Conservation (phyloP, 2,888 invertebrate species). For the Zygogramma bicolorata region DNA sequence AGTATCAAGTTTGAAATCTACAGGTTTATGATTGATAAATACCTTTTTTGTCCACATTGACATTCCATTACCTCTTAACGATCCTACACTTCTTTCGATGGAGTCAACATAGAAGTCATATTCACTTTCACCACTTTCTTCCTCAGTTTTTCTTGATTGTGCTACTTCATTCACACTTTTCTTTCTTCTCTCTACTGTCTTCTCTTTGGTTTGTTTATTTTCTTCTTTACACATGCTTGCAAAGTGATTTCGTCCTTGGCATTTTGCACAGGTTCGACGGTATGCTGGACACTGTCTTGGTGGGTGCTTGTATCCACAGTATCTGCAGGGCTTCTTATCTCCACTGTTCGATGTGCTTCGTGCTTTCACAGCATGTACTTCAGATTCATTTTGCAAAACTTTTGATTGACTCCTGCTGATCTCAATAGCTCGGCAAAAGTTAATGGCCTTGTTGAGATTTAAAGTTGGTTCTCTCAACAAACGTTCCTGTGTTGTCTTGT, state of each 20-base stretch:
- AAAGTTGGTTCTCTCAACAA: conserved; percentile 45
- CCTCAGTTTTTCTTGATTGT: too few species aligned
- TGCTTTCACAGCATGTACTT: not conserved
- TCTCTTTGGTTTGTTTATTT: too few species aligned
- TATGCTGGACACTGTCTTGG: conserved; percentile 7
- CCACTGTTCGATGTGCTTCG: not conserved
- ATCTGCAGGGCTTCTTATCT: not conserved
- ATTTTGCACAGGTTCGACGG: conserved; percentile 19
- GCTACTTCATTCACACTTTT: not conserved
- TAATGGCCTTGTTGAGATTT: conserved; percentile 43
- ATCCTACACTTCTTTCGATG: not conserved
- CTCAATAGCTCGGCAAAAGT: conserved; percentile 45
- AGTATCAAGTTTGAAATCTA: conserved; percentile 5
- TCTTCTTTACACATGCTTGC: too few species aligned
- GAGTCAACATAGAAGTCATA: too few species aligned
- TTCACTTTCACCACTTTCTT: too few species aligned
- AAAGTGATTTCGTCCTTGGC: conserved; percentile 20
- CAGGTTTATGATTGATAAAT: not conserved
- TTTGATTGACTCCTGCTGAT: conserved; percentile 41
- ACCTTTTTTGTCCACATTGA: not conserved
- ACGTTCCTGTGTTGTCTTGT: conserved; percentile 44
- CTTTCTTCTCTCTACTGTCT: too few species aligned
- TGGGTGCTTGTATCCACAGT: conserved; percentile 7
- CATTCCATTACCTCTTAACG: not conserved
- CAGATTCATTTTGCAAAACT: conserved; percentile 34